Evolutionary conservation across 2,888 invertebrate genomes (phyloP), one percentile per base, ranked within the genome.

Genomic region (Anticlea derivata): DNA sequence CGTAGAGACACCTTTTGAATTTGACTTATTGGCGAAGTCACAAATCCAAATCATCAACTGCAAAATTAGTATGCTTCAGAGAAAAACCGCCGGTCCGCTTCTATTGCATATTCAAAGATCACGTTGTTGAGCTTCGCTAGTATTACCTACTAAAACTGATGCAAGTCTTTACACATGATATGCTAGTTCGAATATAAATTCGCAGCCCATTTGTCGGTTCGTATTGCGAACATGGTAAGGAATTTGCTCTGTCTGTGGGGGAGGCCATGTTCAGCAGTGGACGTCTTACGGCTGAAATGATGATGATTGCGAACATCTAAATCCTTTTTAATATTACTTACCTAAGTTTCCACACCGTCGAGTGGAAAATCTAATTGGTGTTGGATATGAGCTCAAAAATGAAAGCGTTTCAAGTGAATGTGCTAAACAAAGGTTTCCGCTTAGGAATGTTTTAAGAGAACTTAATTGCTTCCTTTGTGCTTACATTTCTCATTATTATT

Each of bases 351-450:
- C 75, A 66, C 67, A 58, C 72, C 50, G 72, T 65, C 66, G 63
- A 77, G 80, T 66, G 66, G 74, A 80, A 82, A 83, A 83, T 80
- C 70, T 80, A 80, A 85, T 81, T 81, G 75, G 65, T 66, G 65
- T 61, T 69, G 66, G 71, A 63, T 66, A 56, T 54, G 49, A 54
- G 61, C 66, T 70, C 70, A 74, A 68, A 74, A 73, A 72, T 68
- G 69, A 60, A 69, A 58, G 35, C 45, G 7, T 51, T 53, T 57
- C 29, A 39, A 56, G 50, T 55, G 54, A 61, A 53, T 60, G 60
- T 63, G 63, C 55, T 61, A 64, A 61, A 70, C 68, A 74, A 70
- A 72, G 66, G 66, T 51, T 66, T 63, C 58, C 50, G 60, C 56
- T 55, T 59, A 60, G 62, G 58, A 64, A 67, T 70, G 70, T 71